Conservation (phyloP, 2,888 invertebrate species). For the Drosophila niveifrons region DNA sequence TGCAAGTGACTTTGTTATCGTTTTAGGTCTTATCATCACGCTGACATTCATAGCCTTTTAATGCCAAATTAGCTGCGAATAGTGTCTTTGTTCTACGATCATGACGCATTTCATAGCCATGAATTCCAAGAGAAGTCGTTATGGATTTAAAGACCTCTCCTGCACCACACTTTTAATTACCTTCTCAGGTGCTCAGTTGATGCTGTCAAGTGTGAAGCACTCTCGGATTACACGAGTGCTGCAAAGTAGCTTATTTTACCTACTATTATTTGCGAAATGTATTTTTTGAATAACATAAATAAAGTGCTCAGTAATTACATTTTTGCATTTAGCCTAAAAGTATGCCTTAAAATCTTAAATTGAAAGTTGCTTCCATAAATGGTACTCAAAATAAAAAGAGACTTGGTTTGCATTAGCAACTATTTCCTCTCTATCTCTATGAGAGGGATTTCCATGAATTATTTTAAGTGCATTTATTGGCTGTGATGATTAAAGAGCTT, state of each 20-base stretch:
- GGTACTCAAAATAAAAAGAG: neutral
- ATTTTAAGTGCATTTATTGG: neutral
- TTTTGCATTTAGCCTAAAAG: conserved; percentile 18
- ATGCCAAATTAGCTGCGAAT: conserved; percentile 67
- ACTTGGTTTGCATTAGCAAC: neutral
- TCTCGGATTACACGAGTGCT: neutral
- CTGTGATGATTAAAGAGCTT: neutral
- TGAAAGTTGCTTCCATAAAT: neutral
- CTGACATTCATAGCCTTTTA: conserved; percentile 62
- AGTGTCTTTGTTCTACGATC: conserved; percentile 57
- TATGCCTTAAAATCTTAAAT: conserved; percentile 12
- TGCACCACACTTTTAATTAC: conserved; percentile 5
- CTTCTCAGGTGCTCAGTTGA: conserved; percentile 1
- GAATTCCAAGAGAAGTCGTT: conserved; percentile 31
- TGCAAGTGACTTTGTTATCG: conserved; percentile 58
- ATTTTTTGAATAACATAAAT: neutral
- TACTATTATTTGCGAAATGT: neutral
- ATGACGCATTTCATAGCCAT: conserved; percentile 37
- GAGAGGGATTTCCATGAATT: neutral
- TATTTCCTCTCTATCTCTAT: neutral
- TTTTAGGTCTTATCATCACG: conserved; percentile 43
- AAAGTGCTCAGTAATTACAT: neutral
- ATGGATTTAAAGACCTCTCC: conserved; percentile 14
- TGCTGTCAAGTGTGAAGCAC: neutral
- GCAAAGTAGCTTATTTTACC: neutral